Evolutionary conservation across 2,113 vertebrate genomes (phyloP), one percentile per base, ranked within the genome.

Genomic region (Hemibagrus wyckioides): DNA sequence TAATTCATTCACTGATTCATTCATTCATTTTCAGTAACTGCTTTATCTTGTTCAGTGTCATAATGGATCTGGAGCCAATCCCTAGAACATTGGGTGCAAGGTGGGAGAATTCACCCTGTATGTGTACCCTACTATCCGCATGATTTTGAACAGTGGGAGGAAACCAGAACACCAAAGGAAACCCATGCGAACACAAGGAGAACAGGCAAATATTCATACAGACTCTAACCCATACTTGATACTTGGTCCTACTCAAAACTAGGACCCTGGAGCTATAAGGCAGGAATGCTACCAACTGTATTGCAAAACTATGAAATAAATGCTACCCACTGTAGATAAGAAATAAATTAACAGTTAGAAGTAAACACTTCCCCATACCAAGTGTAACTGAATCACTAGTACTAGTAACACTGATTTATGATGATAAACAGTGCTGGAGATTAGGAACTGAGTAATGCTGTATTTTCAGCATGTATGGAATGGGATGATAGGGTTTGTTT

Each of bases 361-460:
- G 86, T 85, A 90, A 91, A 92, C 88, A 89, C 89, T 88, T 83
- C 86, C 89, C 85, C 84, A 85, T 89, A 91, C 77, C 82, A 90
- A 92, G 91, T 83, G 59, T 89, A 90, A 89, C 44, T 17, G 73
- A 84, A 76, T 90, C 90, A 81, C 79, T 15, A 69, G 10, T 21
- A 1, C 69, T 41, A 10, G 36, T 71, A 41, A 39, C 3, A 85
- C 82, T 86, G 81, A 82, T 89, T 91, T 92, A 41, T 19, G 19
- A 91, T 91, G 85, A 89, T 87, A 89, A 90, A 90, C 87, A 89
- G 10, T 36, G 76, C 69, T 73, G 67, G 75, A 83, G 59, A 83
- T 54, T 23, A 50, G 67, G 13, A 88, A 92, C 86, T 63, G 48
- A 50, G 67, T 5, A 89, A 92, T 83, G 81, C 50, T 44, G n/a